phyloP scores from a whole-genome alignment of 2,113 vertebrate genomes.

The Diadophis punctatus region DNA sequence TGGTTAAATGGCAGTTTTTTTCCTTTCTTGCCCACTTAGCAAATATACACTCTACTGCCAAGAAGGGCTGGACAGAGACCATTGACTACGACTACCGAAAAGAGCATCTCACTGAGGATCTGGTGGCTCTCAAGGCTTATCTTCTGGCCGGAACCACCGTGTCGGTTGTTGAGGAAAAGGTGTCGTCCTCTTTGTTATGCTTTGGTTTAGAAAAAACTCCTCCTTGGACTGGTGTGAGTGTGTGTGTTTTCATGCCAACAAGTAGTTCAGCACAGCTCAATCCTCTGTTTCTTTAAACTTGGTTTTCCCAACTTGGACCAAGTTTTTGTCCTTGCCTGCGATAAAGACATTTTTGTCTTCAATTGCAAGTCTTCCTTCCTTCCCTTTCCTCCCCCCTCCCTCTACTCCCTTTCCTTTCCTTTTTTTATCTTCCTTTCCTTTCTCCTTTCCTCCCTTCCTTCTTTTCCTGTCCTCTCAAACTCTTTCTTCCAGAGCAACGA shows the following conservation, averaged over 20 bases:
- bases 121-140: slow-evolving; percentile 75
- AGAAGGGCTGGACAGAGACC: slow-evolving; percentile 68
- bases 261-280: background rate
- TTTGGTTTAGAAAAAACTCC: background rate
- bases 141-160: slow-evolving; percentile 70
- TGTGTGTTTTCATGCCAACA: background rate
- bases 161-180: slow-evolving; percentile 81
- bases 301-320: background rate
- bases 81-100: slow-evolving; percentile 68
- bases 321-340: background rate
- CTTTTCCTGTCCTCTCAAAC: background rate
- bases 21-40: slow-evolving; percentile 22
- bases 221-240: background rate
- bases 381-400: too few species aligned
- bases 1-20: background rate
- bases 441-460: background rate
- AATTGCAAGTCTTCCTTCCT: background rate
- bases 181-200: background rate
- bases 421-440: too few species aligned
- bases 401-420: too few species aligned
- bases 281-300: background rate
- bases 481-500: background rate
- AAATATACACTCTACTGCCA: slow-evolving; percentile 50
- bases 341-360: background rate
- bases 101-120: slow-evolving; percentile 59